Percentiles rank a stretch among this genome's conserved stretches.
Evolutionary conservation across 1,140 invertebrate species (phyloP).

Genomic region (Bombus ignitus): DNA sequence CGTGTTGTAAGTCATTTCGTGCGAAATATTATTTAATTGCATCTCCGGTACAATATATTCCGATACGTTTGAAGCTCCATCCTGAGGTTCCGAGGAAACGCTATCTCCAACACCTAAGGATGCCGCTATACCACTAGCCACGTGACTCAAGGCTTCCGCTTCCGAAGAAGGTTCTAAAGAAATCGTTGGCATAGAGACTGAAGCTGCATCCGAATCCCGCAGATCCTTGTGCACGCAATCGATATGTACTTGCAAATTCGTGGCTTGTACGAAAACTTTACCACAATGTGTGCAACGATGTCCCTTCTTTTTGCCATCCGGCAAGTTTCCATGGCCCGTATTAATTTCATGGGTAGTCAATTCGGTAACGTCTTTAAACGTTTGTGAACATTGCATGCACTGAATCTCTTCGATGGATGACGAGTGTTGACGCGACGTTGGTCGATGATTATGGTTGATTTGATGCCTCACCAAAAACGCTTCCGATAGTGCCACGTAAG

Average conservation of each 20-base stretch:
- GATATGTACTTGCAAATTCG: slow-evolving; percentile 76
- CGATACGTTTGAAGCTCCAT: slow-evolving; percentile 13
- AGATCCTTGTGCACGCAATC: slow-evolving; percentile 76
- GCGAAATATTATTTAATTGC: slow-evolving; percentile 63
- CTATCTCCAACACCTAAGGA: slow-evolving; percentile 84
- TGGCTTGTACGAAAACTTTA: slow-evolving; percentile 73
- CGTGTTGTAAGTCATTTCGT: slow-evolving; percentile 64
- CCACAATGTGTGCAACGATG: slow-evolving; percentile 77
- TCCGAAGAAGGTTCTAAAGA: slow-evolving; percentile 81
- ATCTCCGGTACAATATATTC: slow-evolving; percentile 72
- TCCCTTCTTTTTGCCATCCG: slow-evolving; percentile 71
- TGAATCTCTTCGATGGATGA: slow-evolving; percentile 67
- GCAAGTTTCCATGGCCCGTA: slow-evolving; percentile 68
- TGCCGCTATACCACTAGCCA: slow-evolving; percentile 84
- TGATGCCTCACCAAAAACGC: slow-evolving; percentile 87
- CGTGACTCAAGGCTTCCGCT: slow-evolving; percentile 83
- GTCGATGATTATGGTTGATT: slow-evolving; percentile 82
- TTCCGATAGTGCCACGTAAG: slow-evolving; percentile 88
- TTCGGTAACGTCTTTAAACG: slow-evolving; percentile 71
- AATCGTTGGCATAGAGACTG: slow-evolving; percentile 38
- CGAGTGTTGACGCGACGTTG: slow-evolving; percentile 54
- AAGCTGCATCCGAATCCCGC: slow-evolving; percentile 22
- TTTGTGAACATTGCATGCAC: slow-evolving; percentile 73
- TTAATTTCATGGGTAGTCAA: slow-evolving; percentile 76
- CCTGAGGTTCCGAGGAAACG: slow-evolving; percentile 62